A percentile compares a stretch with the other conserved stretches of the same genome.
These are phyloP conservation scores for Rhincodon typus DNA, from an alignment of 2,797 vertebrate genomes.

Conservation along the genomic window DNA sequence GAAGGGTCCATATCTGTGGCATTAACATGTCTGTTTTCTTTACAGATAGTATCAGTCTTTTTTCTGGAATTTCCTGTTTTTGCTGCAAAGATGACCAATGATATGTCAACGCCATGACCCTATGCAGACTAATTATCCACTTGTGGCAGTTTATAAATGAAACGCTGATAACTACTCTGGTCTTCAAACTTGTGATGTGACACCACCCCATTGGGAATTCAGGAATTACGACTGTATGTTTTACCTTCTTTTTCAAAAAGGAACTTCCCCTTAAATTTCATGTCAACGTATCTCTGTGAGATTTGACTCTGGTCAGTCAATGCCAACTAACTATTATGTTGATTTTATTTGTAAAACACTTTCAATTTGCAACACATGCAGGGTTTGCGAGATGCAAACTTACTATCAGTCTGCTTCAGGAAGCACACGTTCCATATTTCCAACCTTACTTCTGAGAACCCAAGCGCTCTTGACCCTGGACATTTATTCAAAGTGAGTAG, in stretches of 20 bases:
- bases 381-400: not conserved
- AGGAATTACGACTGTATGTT: not conserved
- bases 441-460: not conserved
- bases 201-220: not conserved
- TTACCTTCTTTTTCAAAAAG: not conserved
- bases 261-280: not conserved
- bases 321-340: not conserved
- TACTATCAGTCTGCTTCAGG: not conserved
- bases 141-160: not conserved
- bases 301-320: not conserved
- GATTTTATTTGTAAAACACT: not conserved
- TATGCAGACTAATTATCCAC: not conserved
- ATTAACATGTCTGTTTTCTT: not conserved
- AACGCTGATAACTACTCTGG: not conserved
- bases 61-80: constrained; percentile 21
- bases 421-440: not conserved
- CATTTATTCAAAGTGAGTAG: not conserved
- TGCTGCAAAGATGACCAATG: not conserved
- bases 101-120: not conserved
- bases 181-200: not conserved
- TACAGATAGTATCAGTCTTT: not conserved
- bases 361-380: not conserved
- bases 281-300: not conserved
- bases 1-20: not conserved
- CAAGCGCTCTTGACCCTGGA: not conserved